phyloP scores from a whole-genome alignment of 2,797 vertebrate species.

The Tolypeutes matacus region DNA sequence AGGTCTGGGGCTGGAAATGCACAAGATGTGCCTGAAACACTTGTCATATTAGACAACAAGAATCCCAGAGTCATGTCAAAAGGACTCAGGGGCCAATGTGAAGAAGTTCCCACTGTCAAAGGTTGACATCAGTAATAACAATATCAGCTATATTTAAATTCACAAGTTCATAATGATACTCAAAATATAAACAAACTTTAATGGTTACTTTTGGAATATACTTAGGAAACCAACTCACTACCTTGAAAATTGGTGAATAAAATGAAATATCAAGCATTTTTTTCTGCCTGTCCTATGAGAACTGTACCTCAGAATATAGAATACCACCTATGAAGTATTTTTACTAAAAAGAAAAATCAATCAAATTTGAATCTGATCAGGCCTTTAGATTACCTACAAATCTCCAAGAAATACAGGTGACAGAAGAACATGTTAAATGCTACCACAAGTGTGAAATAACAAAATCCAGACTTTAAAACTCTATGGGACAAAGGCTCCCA shows the following conservation, averaged over 20 bases:
- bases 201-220: conserved; percentile 24
- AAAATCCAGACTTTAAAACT: conserved; percentile 26
- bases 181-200: too few relatives aligned
- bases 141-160: conserved; percentile 9
- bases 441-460: neutral
- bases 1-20: neutral
- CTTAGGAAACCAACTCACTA: conserved; percentile 6
- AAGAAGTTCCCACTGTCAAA: conserved; percentile 20
- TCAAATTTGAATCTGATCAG: too few relatives aligned
- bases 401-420: too few relatives aligned
- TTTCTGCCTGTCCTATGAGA: conserved; percentile 2
- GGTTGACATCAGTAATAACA: neutral
- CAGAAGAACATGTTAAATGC: neutral
- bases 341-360: too few relatives aligned
- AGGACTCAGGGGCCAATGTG: too few relatives aligned
- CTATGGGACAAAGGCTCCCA: conserved; percentile 7
- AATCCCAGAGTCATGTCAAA: neutral
- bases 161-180: too few relatives aligned
- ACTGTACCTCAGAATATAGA: neutral
- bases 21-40: neutral
- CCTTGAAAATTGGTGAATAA: conserved; percentile 12
- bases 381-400: too few relatives aligned
- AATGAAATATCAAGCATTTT: conserved; percentile 1
- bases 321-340: too few relatives aligned
- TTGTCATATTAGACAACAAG: conserved; percentile 8